These are phyloP conservation scores for Pica pica DNA, from an alignment of 2,113 vertebrate species.

Conservation along the genomic window DNA sequence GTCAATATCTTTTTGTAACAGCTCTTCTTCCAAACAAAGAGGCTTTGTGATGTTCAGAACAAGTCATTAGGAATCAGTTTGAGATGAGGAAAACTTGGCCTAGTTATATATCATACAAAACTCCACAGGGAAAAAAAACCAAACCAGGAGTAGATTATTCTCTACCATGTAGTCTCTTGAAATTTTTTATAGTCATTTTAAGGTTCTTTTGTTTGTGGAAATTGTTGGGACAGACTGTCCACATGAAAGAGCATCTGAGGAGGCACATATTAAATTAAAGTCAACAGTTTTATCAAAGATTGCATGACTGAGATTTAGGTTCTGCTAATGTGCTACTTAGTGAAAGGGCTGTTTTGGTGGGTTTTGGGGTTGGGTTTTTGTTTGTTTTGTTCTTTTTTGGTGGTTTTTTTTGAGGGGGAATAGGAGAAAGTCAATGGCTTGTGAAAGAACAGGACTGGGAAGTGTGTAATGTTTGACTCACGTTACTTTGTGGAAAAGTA, in stretches of 20 bases:
- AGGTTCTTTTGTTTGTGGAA: background rate
- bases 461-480: background rate
- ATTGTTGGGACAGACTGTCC: background rate
- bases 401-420: accelerated
- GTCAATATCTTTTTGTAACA: background rate
- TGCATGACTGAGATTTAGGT: background rate
- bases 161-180: background rate
- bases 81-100: background rate
- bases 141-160: background rate
- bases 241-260: background rate
- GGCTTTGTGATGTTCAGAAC: background rate
- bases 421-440: background rate
- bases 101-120: background rate
- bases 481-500: background rate
- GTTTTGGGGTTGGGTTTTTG: background rate
- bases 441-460: background rate
- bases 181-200: background rate
- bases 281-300: background rate
- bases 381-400: background rate
- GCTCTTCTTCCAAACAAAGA: background rate
- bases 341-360: background rate
- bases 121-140: background rate
- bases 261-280: background rate
- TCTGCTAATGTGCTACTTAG: background rate
- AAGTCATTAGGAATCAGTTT: background rate